Conservation (phyloP, 2,888 invertebrate species). For the Dioctria rufipes region DNA sequence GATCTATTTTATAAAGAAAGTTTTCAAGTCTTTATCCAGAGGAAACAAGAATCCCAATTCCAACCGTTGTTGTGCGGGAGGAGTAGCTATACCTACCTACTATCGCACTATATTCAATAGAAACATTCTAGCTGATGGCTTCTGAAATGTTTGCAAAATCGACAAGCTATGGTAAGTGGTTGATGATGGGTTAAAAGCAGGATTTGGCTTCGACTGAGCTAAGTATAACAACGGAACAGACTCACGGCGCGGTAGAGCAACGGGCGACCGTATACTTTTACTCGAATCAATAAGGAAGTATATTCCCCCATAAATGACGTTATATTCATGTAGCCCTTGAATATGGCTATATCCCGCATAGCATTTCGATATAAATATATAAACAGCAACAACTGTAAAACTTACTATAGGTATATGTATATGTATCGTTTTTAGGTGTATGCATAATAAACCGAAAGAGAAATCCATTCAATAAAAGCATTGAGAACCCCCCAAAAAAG, state of each 20-base stretch:
- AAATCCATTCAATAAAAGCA: slow-evolving; percentile 40
- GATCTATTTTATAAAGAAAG: not conserved
- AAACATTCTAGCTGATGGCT: slow-evolving; percentile 10
- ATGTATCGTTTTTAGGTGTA: not conserved
- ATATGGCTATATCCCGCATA: not conserved
- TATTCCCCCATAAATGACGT: slow-evolving; percentile 19
- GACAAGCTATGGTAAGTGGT: slow-evolving; percentile 37
- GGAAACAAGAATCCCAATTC: not conserved
- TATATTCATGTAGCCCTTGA: slow-evolving; percentile 11
- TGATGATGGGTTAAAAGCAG: slow-evolving; percentile 40
- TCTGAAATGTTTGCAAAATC: slow-evolving; percentile 23
- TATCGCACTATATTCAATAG: too few relatives aligned
- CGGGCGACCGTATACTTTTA: slow-evolving; percentile 23
- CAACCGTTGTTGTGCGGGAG: not conserved
- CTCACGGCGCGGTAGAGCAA: too few relatives aligned
- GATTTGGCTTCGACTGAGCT: not conserved
- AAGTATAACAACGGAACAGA: too few relatives aligned
- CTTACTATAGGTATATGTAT: too few relatives aligned
- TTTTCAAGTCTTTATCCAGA: not conserved
- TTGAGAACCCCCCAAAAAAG: slow-evolving; percentile 27
- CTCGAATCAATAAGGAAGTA: slow-evolving; percentile 40
- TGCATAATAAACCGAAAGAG: not conserved
- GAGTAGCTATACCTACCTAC: not conserved
- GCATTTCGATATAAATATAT: not conserved
- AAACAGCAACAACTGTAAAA: not conserved